Conservation (phyloP, 2,113 vertebrate species). For the Nansenia antarctica region DNA sequence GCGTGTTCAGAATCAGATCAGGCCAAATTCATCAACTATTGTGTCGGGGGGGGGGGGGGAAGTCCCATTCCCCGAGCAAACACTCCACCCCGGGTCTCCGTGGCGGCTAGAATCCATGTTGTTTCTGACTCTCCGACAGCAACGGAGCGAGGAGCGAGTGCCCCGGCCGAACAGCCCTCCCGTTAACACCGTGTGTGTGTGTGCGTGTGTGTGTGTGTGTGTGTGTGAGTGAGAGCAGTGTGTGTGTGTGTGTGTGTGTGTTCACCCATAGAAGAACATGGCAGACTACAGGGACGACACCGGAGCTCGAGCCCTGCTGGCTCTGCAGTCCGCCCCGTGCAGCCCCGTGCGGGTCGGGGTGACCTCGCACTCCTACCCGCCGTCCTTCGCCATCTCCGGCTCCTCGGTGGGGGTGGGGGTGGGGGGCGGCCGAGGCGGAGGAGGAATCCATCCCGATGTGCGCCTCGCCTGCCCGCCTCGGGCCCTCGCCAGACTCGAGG, state of each 20-base stretch:
- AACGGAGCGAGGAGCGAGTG: constrained; percentile 68
- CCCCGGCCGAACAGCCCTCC: constrained; percentile 65
- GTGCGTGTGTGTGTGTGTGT: constrained; percentile 53
- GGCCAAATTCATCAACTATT: too few relatives aligned
- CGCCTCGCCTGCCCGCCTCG: constrained; percentile 62
- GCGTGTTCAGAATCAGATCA: too few relatives aligned
- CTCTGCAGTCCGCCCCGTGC: constrained; percentile 87
- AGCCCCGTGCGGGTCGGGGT: constrained; percentile 80
- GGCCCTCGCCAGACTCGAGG: constrained; percentile 79
- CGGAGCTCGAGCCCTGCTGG: constrained; percentile 86
- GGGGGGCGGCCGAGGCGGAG: too few relatives aligned
- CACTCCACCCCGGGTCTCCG: constrained; percentile 56
- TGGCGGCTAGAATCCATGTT: constrained; percentile 71
- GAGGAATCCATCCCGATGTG: constrained; percentile 59
- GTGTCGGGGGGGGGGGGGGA: background rate
- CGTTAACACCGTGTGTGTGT: constrained; percentile 63
- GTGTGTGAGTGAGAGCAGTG: constrained; percentile 58
- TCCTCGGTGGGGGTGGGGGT: constrained; percentile 47
- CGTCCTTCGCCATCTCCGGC: constrained; percentile 57
- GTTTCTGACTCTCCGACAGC: constrained; percentile 64
- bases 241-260: constrained; percentile 53
- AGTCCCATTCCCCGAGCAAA: constrained; percentile 27
- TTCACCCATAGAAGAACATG: constrained; percentile 71
- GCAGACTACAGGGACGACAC: constrained; percentile 90
- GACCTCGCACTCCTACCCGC: constrained; percentile 66